Evolutionary conservation across 2,888 invertebrate species (phyloP).

Genomic region (Troilus luridus): DNA sequence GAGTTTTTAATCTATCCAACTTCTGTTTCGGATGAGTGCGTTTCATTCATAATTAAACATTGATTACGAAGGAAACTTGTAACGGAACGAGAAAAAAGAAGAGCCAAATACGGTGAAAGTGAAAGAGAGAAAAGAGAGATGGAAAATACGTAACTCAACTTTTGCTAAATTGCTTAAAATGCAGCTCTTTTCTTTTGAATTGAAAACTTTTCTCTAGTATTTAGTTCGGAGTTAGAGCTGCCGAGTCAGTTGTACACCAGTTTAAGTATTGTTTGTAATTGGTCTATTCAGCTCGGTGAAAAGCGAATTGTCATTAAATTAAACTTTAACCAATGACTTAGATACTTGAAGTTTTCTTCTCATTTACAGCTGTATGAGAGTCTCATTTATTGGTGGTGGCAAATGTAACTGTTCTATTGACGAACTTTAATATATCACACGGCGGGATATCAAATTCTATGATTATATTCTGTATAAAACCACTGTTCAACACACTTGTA

Average conservation of each 20-base stretch:
- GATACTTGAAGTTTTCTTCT: background rate
- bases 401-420: no score
- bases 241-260: background rate
- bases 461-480: no score
- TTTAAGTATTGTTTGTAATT: background rate
- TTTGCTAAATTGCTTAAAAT: conserved; percentile 1
- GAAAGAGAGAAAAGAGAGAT: background rate
- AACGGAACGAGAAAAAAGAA: background rate
- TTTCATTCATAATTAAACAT: conserved; percentile 7
- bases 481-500: no score
- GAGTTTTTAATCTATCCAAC: conserved; percentile 16
- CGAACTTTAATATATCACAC: no score
- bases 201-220: background rate
- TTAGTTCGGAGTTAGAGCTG: background rate
- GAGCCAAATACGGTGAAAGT: background rate
- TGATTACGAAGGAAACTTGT: background rate
- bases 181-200: background rate
- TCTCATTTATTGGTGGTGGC: no score
- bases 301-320: background rate
- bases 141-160: background rate
- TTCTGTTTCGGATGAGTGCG: background rate
- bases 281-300: background rate
- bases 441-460: no score
- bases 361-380: no score
- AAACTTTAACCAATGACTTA: background rate